Percentiles rank a stretch among this genome's conserved stretches.
Evolutionary conservation across 2,888 invertebrate species (phyloP).

Genomic region (Phyto melanocephala): DNA sequence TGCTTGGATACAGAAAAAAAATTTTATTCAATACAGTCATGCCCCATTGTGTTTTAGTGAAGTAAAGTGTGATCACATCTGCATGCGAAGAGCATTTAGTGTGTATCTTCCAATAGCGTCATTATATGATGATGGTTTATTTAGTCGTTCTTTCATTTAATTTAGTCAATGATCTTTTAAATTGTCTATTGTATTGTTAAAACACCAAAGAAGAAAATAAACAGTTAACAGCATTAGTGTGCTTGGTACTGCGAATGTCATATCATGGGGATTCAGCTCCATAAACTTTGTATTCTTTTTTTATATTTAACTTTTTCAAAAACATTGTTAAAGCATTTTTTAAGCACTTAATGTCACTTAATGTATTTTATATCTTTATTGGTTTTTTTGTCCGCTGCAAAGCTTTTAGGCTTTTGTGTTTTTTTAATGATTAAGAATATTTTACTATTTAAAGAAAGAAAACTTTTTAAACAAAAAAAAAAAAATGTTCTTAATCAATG

Average conservation of each 20-base stretch:
- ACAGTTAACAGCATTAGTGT: neutral
- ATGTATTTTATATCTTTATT: constrained; percentile 37
- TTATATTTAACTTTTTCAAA: constrained; percentile 4
- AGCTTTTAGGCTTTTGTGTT: constrained; percentile 16
- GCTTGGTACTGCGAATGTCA: no score
- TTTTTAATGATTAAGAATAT: constrained; percentile 27
- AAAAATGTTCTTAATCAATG: constrained; percentile 55
- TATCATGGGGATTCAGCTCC: neutral
- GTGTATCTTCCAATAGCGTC: neutral
- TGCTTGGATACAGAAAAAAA: no score
- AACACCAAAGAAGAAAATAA: constrained; percentile 30
- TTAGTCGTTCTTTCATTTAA: constrained; percentile 46
- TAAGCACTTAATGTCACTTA: constrained; percentile 52
- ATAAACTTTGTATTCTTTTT: neutral
- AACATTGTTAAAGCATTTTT: constrained; percentile 29
- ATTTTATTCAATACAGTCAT: no score
- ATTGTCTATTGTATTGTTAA: constrained; percentile 54
- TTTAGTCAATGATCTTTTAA: constrained; percentile 63
- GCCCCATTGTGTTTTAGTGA: constrained; percentile 15
- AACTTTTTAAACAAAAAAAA: constrained; percentile 35
- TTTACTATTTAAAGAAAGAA: neutral
- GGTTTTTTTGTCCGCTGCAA: constrained; percentile 4
- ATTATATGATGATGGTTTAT: constrained; percentile 6
- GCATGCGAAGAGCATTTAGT: neutral
- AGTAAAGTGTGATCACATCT: neutral